Base-by-base conservation (phyloP, 2,113 vertebrate species). In the Panthera tigris region DNA sequence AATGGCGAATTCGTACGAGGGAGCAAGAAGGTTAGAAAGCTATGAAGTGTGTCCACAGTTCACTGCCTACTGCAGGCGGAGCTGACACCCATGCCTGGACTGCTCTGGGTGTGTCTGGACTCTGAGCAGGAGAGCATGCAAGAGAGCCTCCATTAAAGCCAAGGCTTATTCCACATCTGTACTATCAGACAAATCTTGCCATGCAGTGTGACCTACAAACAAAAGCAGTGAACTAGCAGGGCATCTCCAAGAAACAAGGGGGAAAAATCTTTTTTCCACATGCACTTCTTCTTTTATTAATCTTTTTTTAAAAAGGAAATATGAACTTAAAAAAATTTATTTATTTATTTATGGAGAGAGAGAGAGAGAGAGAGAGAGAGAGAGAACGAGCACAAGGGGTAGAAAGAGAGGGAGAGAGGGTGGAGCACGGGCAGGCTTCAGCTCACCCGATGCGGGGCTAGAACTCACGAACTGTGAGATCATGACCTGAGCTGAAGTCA, bases 1-100 rank as follows among this genome's bases (percentile, higher is more conserved):
- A 27, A 66, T 1, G 23, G 50, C 1, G 0, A 48, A 36, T 80
- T 36, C 68, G 19, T 29, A n/a, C n/a, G 63, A 48, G 73, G 86
- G 48, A 83, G 66, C 57, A 8, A 69, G 52, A 71, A 84, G 52
- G 68, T 52, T 39, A 79, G 78, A 7, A 31, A 41, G 29, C 74
- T 9, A 1, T 0, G 31, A 41, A 11, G 80, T 0, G 0, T 9
- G 68, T 4, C 52, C 39, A 16, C 10, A 27, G 66, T 25, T 69
- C n/a, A 29, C 11, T 0, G n/a, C n/a, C 45, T 57, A 57, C 57
- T 1, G 39, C 1, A 7, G 39, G 83, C 21, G 16, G 1, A 29
- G 73, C 39, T 39, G 36, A 73, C 4, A 78, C 5, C 39, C 33
- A 5, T 0, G 13, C 74, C 12, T 1, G 0, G 0, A 18, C 21